phyloP scores from a whole-genome alignment of 2,888 invertebrate genomes.

The Galeruca laticollis region DNA sequence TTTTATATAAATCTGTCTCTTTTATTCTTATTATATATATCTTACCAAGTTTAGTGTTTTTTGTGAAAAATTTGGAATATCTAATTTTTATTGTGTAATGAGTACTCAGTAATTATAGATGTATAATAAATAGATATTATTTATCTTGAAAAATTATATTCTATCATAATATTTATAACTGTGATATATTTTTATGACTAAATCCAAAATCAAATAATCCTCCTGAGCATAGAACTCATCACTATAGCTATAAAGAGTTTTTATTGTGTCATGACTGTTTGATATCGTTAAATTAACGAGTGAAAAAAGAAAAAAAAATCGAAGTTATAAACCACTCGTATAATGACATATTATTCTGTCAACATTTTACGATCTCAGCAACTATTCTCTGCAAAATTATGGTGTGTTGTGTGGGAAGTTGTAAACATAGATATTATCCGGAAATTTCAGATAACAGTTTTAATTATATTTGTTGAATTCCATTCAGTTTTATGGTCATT shows the following conservation, averaged over 20 bases:
- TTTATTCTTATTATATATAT: too few species aligned
- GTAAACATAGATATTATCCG: constrained; percentile 9
- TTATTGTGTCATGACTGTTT: neutral
- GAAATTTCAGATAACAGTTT: constrained; percentile 12
- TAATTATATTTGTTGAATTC: constrained; percentile 20
- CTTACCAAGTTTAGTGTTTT: too few species aligned
- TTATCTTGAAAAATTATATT: too few species aligned
- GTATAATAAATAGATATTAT: too few species aligned
- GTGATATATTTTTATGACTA: too few species aligned
- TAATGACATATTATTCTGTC: neutral
- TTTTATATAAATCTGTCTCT: too few species aligned
- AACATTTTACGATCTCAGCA: neutral
- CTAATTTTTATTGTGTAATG: too few species aligned
- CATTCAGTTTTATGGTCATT: constrained; percentile 14
- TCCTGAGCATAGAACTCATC: neutral
- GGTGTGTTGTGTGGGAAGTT: constrained; percentile 20
- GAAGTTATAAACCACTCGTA: neutral
- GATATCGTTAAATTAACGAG: neutral
- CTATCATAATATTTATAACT: too few species aligned
- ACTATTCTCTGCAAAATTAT: constrained; percentile 16
- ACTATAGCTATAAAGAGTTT: neutral
- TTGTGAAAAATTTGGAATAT: too few species aligned
- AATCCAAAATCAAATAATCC: too few species aligned
- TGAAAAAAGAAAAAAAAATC: neutral
- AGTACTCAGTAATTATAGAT: too few species aligned